Percentiles rank a stretch among this genome's conserved stretches.
These are phyloP conservation scores for Hymenopus coronatus DNA, from an alignment of 2,888 invertebrate genomes.

Conservation along the genomic window DNA sequence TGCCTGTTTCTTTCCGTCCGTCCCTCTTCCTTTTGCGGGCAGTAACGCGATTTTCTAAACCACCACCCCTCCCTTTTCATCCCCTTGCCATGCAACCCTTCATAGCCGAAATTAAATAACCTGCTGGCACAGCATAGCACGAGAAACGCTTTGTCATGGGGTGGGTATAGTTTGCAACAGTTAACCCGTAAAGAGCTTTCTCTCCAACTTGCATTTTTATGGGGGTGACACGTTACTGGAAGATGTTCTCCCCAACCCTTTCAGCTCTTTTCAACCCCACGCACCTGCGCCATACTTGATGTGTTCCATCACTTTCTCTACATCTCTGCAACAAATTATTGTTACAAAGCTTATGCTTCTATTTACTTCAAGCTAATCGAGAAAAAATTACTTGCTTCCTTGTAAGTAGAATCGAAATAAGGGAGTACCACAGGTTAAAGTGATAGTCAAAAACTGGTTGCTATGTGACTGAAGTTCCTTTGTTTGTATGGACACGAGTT, in stretches of 20 bases:
- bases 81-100: neutral
- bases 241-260: neutral
- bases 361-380: no score
- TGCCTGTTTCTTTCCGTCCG: neutral
- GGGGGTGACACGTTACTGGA: neutral
- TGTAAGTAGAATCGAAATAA: no score
- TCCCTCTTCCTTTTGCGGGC: neutral
- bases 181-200: neutral
- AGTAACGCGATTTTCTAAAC: constrained; percentile 16
- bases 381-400: no score
- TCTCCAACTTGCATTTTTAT: neutral
- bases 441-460: no score
- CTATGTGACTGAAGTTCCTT: no score
- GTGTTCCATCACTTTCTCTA: no score
- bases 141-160: neutral
- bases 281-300: no score
- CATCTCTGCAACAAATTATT: no score
- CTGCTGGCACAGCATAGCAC: neutral
- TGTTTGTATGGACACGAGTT: no score
- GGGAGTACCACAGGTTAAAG: no score
- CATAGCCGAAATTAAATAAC: constrained; percentile 15
- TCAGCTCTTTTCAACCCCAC: no score
- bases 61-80: constrained; percentile 6
- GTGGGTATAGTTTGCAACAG: neutral
- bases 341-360: no score